Evolutionary conservation across 1,140 invertebrate species (phyloP), one percentile per base, ranked within the genome.

Genomic region (Sweltsa coloradensis): DNA sequence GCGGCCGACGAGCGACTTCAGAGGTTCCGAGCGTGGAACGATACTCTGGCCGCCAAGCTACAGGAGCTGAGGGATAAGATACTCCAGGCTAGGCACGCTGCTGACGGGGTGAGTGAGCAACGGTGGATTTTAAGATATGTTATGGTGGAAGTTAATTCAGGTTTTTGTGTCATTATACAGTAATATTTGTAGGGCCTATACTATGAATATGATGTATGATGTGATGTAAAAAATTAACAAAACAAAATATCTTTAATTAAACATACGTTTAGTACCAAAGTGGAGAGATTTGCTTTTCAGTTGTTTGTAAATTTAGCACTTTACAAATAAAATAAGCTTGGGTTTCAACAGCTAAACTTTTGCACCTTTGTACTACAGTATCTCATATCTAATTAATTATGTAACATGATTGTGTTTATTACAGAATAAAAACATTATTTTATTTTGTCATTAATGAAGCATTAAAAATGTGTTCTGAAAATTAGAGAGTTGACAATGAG

Each of bases 11-110:
- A 73, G 29, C 65, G 78, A 11, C 71, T 76, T 48, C 34, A 58
- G 65, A 11, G 70, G 51, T 77, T 80, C 51, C 63, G 70, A 23
- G 61, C 68, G 27, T 83, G 74, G 68, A 81, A 78, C 52, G 64
- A 68, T 23, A 72, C 72, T 0, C 66, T 83, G 21, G 55, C 71
- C 0, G 63, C 68, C 2, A 78, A 81, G 50, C 51, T 92, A 14
- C 70, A 75, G 36, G 73, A 76, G 37, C 66, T 93, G 0, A 73
- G 75, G 23, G 73, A 83, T 56, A 80, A 81, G 61, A 86, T 92
- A 42, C 68, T 74, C 2, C 75, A 84, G 57, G 85, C 88, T 0
- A 72, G 76, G 53, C 86, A 92, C 63, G 78, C 79, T 9, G 87
- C 88, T 1, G 78, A 87, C 40, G 80, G 78, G 36, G 85, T 89